Evolutionary conservation across 2,888 invertebrate genomes (phyloP), one percentile per base, ranked within the genome.

Genomic region (Leucania comma): DNA sequence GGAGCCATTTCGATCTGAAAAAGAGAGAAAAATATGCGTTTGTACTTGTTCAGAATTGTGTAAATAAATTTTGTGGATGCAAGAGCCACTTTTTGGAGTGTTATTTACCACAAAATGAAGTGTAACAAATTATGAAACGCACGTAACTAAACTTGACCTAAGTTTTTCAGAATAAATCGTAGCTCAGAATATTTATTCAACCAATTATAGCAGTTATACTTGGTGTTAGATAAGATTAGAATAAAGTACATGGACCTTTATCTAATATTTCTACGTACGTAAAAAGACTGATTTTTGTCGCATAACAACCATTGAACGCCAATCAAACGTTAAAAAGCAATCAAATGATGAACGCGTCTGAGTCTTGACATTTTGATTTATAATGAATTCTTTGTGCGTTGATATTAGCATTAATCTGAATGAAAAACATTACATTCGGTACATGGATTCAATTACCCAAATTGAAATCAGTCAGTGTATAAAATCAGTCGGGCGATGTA

Each of bases 1-100:
- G 96, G 90, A 2, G 98, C 97, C 75, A 97, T 96, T 78, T 96
- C 92, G 83, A 94, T 91, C 95, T 96, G 95, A 4, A 92, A 92
- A 38, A 57, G 32, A 57, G 32, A 69, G 61, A 80, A 64, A 58
- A 53, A 22, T 32, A 4, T 38, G 14, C 3, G 24, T 77, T 0
- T 70, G 9, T 29, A n/a, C n/a, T 48, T n/a, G 46, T 48, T 48
- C n/a, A n/a, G 17, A 42, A 20, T 42, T 42, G 14, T 42, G 42
- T 42, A 17, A 20, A 35, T 35, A 6, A 35, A 35, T 6, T 35
- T 35, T 35, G 35, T 35, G 35, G 35, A 1, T n/a, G n/a, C n/a
- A n/a, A n/a, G n/a, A 17, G 38, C 17, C 14, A 42, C 17, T 42
- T 42, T 42, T 4, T 42, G 42, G 42, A 42, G 17, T 17, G 17